These are phyloP conservation scores for Conus betulinus DNA, from an alignment of 1,140 invertebrate species.

Conservation along the genomic window DNA sequence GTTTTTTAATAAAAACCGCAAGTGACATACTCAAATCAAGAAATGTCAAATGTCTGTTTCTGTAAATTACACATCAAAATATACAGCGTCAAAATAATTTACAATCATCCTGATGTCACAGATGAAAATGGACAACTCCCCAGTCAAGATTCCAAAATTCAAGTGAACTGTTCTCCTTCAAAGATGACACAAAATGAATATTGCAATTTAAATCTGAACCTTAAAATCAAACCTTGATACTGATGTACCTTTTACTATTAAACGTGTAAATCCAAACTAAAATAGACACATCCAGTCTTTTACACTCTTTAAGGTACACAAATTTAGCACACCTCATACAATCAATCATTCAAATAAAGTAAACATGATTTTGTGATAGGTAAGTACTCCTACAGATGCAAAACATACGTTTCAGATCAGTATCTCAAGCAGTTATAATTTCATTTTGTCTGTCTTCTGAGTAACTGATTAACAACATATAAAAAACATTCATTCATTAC, in stretches of 20 bases:
- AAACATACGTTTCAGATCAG: not conserved
- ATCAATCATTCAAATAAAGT: too few relatives aligned
- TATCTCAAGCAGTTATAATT: not conserved
- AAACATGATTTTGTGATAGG: too few relatives aligned
- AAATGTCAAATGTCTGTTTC: constrained; percentile 4
- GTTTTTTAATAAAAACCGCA: constrained; percentile 3
- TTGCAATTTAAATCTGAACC: not conserved
- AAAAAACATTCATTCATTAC: too few relatives aligned
- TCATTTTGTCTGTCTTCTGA: too few relatives aligned
- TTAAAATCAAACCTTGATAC: not conserved
- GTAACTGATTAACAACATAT: too few relatives aligned
- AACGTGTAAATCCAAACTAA: not conserved
- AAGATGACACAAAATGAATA: not conserved
- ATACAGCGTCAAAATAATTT: not conserved
- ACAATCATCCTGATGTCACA: not conserved
- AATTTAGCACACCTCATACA: too few relatives aligned
- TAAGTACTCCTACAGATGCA: not conserved
- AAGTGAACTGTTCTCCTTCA: not conserved
- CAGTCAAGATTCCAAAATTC: not conserved
- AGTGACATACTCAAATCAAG: not conserved
- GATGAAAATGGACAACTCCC: not conserved
- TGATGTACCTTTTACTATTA: too few relatives aligned
- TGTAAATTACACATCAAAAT: constrained; percentile 1
- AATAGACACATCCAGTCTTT: too few relatives aligned
- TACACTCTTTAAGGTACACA: too few relatives aligned